These are phyloP conservation scores for Pangasius mekongensis DNA, from an alignment of 2,797 vertebrate genomes.

Conservation along the genomic window DNA sequence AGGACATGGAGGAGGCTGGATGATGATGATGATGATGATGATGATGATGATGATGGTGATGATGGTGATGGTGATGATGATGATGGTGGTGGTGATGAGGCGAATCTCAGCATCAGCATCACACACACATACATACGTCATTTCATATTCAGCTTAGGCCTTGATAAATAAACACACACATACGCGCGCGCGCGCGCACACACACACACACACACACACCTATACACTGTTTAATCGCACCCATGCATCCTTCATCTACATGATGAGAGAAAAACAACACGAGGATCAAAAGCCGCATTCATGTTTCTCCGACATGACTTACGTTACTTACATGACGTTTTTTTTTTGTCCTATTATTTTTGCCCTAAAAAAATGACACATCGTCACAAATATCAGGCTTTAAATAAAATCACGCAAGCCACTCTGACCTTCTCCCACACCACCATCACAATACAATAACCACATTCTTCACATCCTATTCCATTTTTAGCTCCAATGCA, in stretches of 20 bases:
- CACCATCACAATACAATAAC: neutral
- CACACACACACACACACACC: neutral
- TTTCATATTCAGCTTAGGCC: neutral
- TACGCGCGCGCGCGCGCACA: neutral
- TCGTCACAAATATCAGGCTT: neutral
- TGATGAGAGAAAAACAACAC: neutral
- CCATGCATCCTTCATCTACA: neutral
- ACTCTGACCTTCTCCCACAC: neutral
- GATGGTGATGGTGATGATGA: neutral
- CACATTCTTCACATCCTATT: neutral
- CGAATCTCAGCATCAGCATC: conserved; percentile 12
- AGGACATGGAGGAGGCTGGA: neutral
- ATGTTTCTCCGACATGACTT: neutral
- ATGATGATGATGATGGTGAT: neutral
- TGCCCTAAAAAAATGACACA: neutral
- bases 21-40: neutral
- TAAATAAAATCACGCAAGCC: neutral
- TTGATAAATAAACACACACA: neutral
- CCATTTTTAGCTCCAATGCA: neutral
- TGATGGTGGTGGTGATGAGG: neutral
- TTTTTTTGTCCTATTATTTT: neutral
- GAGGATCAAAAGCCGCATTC: neutral
- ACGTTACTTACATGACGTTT: rapidly evolving
- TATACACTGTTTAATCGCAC: neutral
- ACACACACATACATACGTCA: neutral